A percentile compares a stretch with the other conserved stretches of the same genome.
phyloP scores from a whole-genome alignment of 1,140 invertebrate genomes.

The Nilaparvata lugens region DNA sequence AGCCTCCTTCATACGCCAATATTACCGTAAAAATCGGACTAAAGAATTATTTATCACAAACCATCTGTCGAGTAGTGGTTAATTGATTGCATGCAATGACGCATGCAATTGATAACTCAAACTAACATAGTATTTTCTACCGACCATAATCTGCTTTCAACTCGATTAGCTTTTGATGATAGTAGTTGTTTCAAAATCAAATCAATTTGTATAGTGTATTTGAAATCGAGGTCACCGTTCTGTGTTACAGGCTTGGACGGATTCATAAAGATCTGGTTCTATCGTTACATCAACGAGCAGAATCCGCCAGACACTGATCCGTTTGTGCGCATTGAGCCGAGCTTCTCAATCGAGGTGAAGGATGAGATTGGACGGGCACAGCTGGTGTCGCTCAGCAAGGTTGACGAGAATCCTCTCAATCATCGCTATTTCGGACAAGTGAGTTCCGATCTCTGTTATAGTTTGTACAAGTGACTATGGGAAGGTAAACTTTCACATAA shows the following conservation, averaged over 20 bases:
- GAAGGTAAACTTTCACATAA: neutral
- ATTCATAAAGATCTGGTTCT: conserved; percentile 75
- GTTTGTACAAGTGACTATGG: too few species aligned
- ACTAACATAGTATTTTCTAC: too few species aligned
- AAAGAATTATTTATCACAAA: too few species aligned
- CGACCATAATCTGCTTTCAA: too few species aligned
- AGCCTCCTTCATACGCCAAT: too few species aligned
- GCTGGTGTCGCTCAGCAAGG: conserved; percentile 47
- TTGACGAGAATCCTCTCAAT: conserved; percentile 37
- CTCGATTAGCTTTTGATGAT: too few species aligned
- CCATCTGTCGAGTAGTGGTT: too few species aligned
- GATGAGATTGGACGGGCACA: conserved; percentile 28
- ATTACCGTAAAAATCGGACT: too few species aligned
- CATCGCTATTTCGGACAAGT: conserved; percentile 58
- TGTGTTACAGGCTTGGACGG: conserved; percentile 55
- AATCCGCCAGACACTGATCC: conserved; percentile 65
- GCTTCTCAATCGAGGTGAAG: conserved; percentile 57
- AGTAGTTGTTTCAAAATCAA: conserved; percentile 1
- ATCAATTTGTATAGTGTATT: neutral
- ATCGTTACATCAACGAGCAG: conserved; percentile 73
- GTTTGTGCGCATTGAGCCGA: conserved; percentile 73
- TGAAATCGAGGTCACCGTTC: neutral
- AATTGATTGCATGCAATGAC: too few species aligned
- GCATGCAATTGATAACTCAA: too few species aligned
- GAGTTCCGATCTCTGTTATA: too few species aligned